Evolutionary conservation across 2,113 vertebrate species (phyloP), one percentile per base, ranked within the genome.

Genomic region (Corydoras sp.): DNA sequence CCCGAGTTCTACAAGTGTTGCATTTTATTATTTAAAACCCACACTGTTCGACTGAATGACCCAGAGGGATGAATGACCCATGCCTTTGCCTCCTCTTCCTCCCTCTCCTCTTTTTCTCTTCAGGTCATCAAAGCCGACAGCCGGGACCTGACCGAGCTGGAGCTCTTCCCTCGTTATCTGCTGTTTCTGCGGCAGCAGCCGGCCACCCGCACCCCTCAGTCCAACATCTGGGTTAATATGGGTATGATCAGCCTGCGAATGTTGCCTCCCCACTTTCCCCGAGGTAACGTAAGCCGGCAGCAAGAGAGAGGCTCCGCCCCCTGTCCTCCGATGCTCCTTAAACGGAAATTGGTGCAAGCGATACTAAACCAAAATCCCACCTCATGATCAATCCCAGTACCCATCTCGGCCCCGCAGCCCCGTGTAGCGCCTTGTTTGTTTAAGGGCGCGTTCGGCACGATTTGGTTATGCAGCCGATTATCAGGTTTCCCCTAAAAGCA

Each of bases 201-300:
- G 5, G 94, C 92, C 59, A 90, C 93, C 0, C 93, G 95, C 81
- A 91, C 92, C 10, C 95, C 95, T 72, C 96, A 98, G 87, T 96
- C 95, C 80, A 99, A 98, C 92, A 95, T 98, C 90, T 99, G 96
- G 96, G 93, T 98, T 87, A 99, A 98, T 92, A 98, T 98, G 95
- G 96, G 96, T 99, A 98, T 97, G 96, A 96, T 92, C 92, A 96
- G 91, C 92, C 93, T 96, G 90, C 92, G 93, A 94, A 93, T 95
- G 93, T 95, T 95, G 89, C 95, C 95, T 87, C 92, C 93, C 77
- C 91, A 95, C 87, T 91, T 96, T 77, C 91, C 91, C 81, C 88
- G 95, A 98, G 95, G 96, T 98, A 98, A 98, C 72, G 92, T 95
- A 97, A 97, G 95, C 95, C 89, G 91, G 94, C 96, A 98, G 95